Base-by-base conservation (phyloP, 2,797 vertebrate species). In the Eidolon dupreanum region DNA sequence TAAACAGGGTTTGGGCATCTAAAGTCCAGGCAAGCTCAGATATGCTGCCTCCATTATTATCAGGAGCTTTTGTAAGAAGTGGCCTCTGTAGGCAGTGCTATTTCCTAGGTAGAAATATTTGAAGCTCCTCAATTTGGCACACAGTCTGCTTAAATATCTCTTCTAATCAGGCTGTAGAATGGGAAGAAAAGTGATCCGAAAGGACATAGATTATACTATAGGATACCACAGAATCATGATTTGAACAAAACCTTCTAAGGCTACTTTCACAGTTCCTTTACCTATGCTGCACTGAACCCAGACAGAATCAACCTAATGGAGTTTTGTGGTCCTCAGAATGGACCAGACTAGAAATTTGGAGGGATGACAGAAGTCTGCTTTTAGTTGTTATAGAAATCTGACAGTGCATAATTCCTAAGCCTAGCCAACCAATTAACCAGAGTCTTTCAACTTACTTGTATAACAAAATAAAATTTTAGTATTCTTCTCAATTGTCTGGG, bases 381-480 rank as follows among this genome's bases (percentile, higher is more conserved):
- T 95, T 41, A 66, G 20, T 73, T 91, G 8, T 82, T 88, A 7
- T 66, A 68, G 63, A 88, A 87, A 79, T 61, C 59, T 87, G 41
- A 92, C 11, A 46, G 15, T 46, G 41, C 28, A 55, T 92, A 46
- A 65, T 75, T 94, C 63, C 43, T 78, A 95, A 85, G 15, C 59
- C n/a, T 88, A 85, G 70, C n/a, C 82, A 94, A 90, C 95, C 26
- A 84, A 74, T 74, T 78, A 74, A 55, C 38, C 74, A 84, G 61
- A 92, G n/a, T 88, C 61, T 93, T 78, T 87, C 66, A 53, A 90
- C 61, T 90, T 94, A 73, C 31, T 77, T 33, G 89, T 89, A 94
- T 9, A 71, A 65, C 71, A 85, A 24, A 90, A 22, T 88, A 91
- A 90, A 77, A 19, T 55, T 77, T 71, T 82, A 83, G 83, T 22